Base-by-base conservation (phyloP, 1,140 invertebrate genomes). In the Drosophila kohkoa region DNA sequence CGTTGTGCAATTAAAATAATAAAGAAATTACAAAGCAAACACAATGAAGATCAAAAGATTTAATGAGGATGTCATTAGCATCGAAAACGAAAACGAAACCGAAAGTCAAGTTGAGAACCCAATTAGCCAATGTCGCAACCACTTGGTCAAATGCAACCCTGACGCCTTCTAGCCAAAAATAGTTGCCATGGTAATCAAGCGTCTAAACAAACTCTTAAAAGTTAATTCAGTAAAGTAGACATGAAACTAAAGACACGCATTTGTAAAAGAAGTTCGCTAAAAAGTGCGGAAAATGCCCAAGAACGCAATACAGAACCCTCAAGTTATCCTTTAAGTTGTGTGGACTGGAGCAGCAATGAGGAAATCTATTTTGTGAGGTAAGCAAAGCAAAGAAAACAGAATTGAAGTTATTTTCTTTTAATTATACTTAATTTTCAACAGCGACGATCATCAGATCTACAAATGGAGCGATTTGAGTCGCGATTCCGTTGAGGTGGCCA, bases 261-360 rank as follows among this genome's bases (percentile, higher is more conserved):
- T 43, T 92, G 90, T 55, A 91, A 92, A 13, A 89, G 77, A 54
- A 75, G 58, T 59, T 81, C 83, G 0, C 1, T 81, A 7, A 90
- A 79, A 59, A 59, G 30, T 30, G 6, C 48, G 2, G 75, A 90
- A 32, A 52, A n/a, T 5, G 2, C 63, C n/a, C 73, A 68, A n/a
- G 48, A 82, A 94, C 96, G 82, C 94, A 51, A 4, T 11, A 38
- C 28, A 8, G 63, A 65, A 13, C 25, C 41, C 55, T 96, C 98
- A 92, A 94, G 93, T 45, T 96, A 96, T 86, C 93, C 96, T 13
- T 95, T 98, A 4, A 96, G 96, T 66, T 98, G 98, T 93, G 96
- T 98, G 8, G 96, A 96, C 70, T 99, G 98, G 98, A 97, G 95
- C 91, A 97, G 95, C 78, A 95, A 97, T 35, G 98, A 99, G 92